These are phyloP conservation scores for Nomada fabriciana DNA, from an alignment of 2,888 invertebrate species.

Conservation along the genomic window DNA sequence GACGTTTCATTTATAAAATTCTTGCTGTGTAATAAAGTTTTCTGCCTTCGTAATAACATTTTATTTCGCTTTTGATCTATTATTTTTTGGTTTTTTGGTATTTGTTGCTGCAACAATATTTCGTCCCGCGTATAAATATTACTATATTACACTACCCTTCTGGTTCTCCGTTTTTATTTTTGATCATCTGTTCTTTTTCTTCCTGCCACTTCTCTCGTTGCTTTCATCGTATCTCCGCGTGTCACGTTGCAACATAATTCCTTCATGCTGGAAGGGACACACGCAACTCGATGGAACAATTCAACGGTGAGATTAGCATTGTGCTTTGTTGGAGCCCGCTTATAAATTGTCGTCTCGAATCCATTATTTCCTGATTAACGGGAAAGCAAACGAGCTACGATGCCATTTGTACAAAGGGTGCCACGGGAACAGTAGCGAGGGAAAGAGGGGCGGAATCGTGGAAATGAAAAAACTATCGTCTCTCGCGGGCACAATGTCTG, in stretches of 20 bases:
- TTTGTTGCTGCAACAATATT: no score
- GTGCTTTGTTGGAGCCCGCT: conserved; percentile 34
- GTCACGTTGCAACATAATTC: conserved; percentile 20
- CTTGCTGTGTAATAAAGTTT: neutral
- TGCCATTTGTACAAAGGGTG: conserved; percentile 17
- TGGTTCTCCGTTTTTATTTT: no score
- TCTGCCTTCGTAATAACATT: conserved; percentile 1
- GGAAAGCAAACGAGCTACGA: conserved; percentile 22
- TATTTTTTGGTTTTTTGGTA: neutral
- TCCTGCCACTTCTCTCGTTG: neutral
- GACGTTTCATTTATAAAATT: conserved; percentile 17
- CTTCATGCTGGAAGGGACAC: neutral
- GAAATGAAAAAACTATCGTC: conserved; percentile 32
- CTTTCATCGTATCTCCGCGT: neutral
- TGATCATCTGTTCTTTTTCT: neutral
- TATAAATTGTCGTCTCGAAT: conserved; percentile 46
- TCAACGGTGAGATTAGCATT: conserved; percentile 46
- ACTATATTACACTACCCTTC: no score
- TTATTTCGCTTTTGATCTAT: neutral
- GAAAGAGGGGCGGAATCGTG: neutral
- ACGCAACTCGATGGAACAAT: conserved; percentile 29
- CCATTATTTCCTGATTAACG: conserved; percentile 52
- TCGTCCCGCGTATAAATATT: no score
- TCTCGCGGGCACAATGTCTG: conserved; percentile 25
- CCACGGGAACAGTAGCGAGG: neutral